Conservation (phyloP, 92 coral and sea anemone genomes). For the Porites divaricata region DNA sequence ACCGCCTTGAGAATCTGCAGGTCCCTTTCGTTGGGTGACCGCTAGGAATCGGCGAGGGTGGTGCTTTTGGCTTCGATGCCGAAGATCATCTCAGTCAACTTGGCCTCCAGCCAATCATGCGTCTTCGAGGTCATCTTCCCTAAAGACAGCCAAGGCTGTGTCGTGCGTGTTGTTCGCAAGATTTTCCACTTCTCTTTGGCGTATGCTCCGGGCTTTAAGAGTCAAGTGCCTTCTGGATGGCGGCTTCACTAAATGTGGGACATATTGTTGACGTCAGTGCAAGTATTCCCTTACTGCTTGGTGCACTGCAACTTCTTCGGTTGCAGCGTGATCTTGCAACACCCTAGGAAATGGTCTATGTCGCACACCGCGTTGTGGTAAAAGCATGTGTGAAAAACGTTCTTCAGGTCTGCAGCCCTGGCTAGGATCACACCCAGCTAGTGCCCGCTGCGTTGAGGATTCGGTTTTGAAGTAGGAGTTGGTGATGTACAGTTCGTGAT, state of each 20-base stretch:
- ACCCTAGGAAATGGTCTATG: conserved; percentile 66
- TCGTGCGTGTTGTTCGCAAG: conserved; percentile 36
- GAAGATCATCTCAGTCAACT: conserved; percentile 18
- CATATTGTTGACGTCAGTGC: conserved; percentile 52
- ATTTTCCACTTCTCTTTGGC: conserved; percentile 35
- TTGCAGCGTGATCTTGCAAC: conserved; percentile 61
- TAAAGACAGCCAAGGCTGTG: conserved; percentile 48
- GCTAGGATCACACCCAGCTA: background rate
- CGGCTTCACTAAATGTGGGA: conserved; percentile 33
- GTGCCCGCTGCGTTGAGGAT: conserved; percentile 11
- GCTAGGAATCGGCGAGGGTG: conserved; percentile 12
- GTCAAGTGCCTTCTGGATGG: conserved; percentile 18
- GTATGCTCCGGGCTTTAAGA: conserved; percentile 3
- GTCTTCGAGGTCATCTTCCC: conserved; percentile 47
- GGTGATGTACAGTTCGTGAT: background rate
- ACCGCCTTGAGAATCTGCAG: conserved; percentile 35
- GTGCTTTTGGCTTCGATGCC: conserved; percentile 30
- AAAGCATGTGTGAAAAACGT: conserved; percentile 14
- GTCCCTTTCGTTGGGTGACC: conserved; percentile 18
- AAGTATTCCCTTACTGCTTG: conserved; percentile 36
- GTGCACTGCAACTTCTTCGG: conserved; percentile 48
- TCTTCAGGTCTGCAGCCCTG: background rate
- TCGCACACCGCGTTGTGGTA: conserved; percentile 70
- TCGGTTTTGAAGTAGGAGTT: conserved; percentile 4
- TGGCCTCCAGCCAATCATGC: conserved; percentile 42